phyloP scores from a whole-genome alignment of 1,140 invertebrate species.

The Pogonomyrmex californicus region DNA sequence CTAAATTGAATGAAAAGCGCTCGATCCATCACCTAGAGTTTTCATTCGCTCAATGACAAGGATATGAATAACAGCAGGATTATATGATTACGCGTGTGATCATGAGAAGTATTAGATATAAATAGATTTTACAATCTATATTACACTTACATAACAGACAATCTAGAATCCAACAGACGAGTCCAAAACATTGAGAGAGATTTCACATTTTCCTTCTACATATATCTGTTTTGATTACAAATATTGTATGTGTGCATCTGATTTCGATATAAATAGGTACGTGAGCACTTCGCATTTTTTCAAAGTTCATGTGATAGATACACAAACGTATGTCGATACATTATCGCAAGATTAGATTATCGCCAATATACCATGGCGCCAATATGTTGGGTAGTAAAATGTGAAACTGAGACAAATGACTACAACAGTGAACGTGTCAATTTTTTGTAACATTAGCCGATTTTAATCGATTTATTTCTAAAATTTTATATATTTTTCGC shows the following conservation, averaged over 20 bases:
- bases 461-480: slow-evolving; percentile 39
- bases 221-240: slow-evolving; percentile 13
- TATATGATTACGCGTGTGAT: background rate
- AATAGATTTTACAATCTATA: slow-evolving; percentile 23
- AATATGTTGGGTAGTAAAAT: slow-evolving; percentile 68
- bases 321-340: slow-evolving; percentile 40
- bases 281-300: slow-evolving; percentile 31
- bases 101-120: background rate
- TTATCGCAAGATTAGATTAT: slow-evolving; percentile 83
- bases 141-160: slow-evolving; percentile 25
- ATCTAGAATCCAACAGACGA: slow-evolving; percentile 14
- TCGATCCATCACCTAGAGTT: background rate
- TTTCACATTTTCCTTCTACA: background rate
- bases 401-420: slow-evolving; percentile 57
- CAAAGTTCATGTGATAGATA: slow-evolving; percentile 40
- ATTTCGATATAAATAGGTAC: slow-evolving; percentile 36
- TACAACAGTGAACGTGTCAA: slow-evolving; percentile 33
- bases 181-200: slow-evolving; percentile 5
- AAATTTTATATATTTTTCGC: background rate
- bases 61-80: slow-evolving; percentile 20
- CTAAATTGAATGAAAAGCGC: background rate
- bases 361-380: slow-evolving; percentile 78
- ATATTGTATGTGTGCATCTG: slow-evolving; percentile 20
- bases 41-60: background rate
- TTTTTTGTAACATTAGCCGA: slow-evolving; percentile 19